A percentile compares a stretch with the other conserved stretches of the same genome.
phyloP scores from a whole-genome alignment of 2,113 vertebrate genomes.

The Marmota monax region DNA sequence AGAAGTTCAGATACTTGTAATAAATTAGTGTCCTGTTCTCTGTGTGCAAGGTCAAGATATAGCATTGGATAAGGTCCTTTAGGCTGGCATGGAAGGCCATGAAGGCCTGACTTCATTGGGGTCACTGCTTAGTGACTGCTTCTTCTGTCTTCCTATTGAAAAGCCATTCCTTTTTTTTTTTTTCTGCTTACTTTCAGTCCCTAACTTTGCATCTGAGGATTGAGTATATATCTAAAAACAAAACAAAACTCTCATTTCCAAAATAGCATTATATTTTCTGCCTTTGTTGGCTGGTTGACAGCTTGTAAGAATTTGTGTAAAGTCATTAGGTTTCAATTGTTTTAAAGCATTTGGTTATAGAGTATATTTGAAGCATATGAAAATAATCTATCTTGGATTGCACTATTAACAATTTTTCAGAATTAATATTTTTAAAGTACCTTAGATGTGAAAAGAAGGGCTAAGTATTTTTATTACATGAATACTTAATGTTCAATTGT shows the following conservation, averaged over 20 bases:
- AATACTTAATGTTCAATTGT: not conserved
- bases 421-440: slow-evolving; percentile 46
- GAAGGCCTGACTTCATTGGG: too few species aligned
- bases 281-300: not conserved
- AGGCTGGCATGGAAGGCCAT: accelerated
- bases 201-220: not conserved
- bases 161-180: not conserved
- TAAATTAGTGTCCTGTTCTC: not conserved
- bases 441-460: slow-evolving; percentile 39
- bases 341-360: not conserved
- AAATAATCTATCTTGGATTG: not conserved
- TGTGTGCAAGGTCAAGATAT: not conserved
- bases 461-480: slow-evolving; percentile 8
- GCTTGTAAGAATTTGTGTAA: not conserved
- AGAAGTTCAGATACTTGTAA: not conserved
- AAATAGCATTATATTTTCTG: not conserved
- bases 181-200: not conserved
- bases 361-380: not conserved
- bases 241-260: not conserved
- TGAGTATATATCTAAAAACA: not conserved
- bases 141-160: not conserved
- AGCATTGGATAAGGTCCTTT: not conserved
- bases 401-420: slow-evolving; percentile 33
- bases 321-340: not conserved
- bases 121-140: not conserved